Conservation (phyloP, 2,888 invertebrate genomes). For the Aleiodes testaceus region DNA sequence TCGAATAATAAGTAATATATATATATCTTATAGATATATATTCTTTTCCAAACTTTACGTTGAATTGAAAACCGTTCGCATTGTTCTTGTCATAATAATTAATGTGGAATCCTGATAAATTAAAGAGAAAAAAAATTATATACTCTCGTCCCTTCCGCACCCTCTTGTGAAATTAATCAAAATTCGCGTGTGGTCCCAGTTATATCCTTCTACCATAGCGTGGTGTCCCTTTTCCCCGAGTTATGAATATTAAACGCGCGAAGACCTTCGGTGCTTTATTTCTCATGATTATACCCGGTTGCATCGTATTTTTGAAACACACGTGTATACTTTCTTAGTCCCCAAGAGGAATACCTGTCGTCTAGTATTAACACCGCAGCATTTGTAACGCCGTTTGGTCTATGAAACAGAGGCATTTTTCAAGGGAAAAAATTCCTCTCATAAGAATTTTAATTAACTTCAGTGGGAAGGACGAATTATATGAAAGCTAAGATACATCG, state of each 20-base stretch:
- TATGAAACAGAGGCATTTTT: background rate
- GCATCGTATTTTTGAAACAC: constrained; percentile 23
- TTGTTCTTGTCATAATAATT: too few species aligned
- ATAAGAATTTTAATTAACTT: too few species aligned
- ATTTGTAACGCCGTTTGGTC: constrained; percentile 48
- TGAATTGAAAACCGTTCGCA: background rate
- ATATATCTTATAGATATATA: too few species aligned
- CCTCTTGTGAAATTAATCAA: constrained; percentile 48
- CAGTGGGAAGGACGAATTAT: too few species aligned
- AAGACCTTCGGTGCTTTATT: constrained; percentile 53
- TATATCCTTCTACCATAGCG: constrained; percentile 12
- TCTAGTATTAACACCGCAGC: constrained; percentile 53
- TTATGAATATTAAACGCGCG: constrained; percentile 60
- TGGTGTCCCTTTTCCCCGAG: constrained; percentile 45
- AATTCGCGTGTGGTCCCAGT: constrained; percentile 42
- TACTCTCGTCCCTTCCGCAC: constrained; percentile 22
- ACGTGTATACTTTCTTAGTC: constrained; percentile 1
- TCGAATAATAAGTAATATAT: too few species aligned
- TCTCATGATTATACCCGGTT: constrained; percentile 52
- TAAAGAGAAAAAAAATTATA: background rate
- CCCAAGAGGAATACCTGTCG: constrained; percentile 50
- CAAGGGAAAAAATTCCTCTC: constrained; percentile 26
- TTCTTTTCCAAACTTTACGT: too few species aligned
- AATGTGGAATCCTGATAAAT: background rate
- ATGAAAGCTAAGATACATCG: too few species aligned